phyloP scores from a whole-genome alignment of 2,113 vertebrate genomes.

The Dasypus novemcinctus region DNA sequence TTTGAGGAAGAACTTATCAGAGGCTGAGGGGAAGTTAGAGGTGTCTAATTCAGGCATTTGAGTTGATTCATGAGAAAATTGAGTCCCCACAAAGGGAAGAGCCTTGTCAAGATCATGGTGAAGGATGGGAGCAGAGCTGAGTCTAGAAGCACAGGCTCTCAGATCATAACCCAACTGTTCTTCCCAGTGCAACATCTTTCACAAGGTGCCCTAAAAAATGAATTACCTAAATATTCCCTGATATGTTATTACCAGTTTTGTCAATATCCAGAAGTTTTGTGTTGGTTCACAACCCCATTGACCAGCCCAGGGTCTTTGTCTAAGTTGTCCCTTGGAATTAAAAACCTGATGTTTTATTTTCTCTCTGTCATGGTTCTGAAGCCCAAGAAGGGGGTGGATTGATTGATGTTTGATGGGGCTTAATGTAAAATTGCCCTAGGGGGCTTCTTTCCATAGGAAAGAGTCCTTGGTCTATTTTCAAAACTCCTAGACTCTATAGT shows the following conservation, averaged over 20 bases:
- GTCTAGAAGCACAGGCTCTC: neutral
- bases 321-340: neutral
- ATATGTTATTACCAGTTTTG: neutral
- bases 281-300: neutral
- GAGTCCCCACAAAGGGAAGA: neutral
- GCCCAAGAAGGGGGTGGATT: neutral
- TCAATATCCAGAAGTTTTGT: neutral
- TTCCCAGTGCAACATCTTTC: neutral
- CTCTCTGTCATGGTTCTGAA: neutral
- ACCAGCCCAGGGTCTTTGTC: neutral
- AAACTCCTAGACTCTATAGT: neutral
- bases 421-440: neutral
- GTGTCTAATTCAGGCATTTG: neutral
- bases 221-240: neutral
- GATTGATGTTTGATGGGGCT: neutral
- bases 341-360: neutral
- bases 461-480: slow-evolving; percentile 6
- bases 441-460: slow-evolving; percentile 3
- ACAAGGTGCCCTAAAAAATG: neutral
- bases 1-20: neutral
- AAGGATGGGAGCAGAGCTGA: neutral
- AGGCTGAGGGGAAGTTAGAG: neutral
- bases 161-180: neutral
- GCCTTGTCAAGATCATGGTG: neutral
- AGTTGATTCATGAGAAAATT: neutral